phyloP scores from a whole-genome alignment of 2,113 vertebrate genomes.

The Phyllostomus hastatus region DNA sequence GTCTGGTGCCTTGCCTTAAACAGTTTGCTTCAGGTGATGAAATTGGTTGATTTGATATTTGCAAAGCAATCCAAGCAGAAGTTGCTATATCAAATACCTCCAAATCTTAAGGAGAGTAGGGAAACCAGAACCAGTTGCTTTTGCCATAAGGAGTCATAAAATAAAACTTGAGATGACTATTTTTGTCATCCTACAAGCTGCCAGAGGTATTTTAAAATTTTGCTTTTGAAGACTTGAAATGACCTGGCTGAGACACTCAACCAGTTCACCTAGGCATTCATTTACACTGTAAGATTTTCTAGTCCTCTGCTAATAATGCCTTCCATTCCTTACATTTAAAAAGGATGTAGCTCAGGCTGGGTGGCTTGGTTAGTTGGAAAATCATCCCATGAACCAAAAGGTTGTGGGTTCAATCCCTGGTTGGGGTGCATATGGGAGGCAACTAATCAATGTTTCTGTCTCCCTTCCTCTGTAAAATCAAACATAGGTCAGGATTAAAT shows the following conservation, averaged over 20 bases:
- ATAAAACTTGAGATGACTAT: not conserved
- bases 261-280: not conserved
- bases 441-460: too few relatives aligned
- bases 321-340: not conserved
- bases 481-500: too few relatives aligned
- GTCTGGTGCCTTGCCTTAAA: not conserved
- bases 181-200: not conserved
- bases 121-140: not conserved
- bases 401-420: too few relatives aligned
- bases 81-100: not conserved
- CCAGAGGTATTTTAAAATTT: not conserved
- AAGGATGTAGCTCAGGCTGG: too few relatives aligned
- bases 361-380: too few relatives aligned
- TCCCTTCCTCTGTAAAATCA: too few relatives aligned
- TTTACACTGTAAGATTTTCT: not conserved
- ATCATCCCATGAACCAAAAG: too few relatives aligned
- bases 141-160: not conserved
- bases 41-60: not conserved
- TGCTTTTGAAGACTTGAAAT: not conserved
- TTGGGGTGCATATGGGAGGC: too few relatives aligned
- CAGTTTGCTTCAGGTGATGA: not conserved
- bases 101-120: not conserved
- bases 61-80: not conserved
- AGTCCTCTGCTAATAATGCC: not conserved
- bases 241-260: not conserved